Evolutionary conservation across 2,888 invertebrate species (phyloP), one percentile per base, ranked within the genome.

Genomic region (Drosophila meridionalis): DNA sequence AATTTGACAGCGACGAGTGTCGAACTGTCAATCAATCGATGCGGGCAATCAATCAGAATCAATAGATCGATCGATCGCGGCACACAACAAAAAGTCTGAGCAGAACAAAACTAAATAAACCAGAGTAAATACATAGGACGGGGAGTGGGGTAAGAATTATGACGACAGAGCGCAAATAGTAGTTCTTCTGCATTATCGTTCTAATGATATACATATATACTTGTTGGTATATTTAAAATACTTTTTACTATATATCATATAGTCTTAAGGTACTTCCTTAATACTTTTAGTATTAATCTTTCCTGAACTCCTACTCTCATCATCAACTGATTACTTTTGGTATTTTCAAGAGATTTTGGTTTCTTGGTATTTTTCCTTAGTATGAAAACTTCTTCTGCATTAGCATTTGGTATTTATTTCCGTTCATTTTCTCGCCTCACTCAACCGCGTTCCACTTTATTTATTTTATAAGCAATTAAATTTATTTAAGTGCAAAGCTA

Each of bases 1-100:
- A 80, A 80, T 90, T 83, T 92, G 92, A 92, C 93, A 92, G 92
- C 81, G 85, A 75, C 82, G 83, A 92, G 92, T 92, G 92, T 91
- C 89, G 87, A 89, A 73, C 92, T 92, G 92, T 75, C 80, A 72
- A 77, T 82, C 83, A 79, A 58, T 55, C 65, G 61, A 67, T 58
- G 38, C 53, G 53, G 38, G 70, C 80, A 72, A 77, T 82, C 83
- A 79, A 64, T 55, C 65, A 61, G 61, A 68, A 66, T 69, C 55
- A 55, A 67, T 70, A 63, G 76, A 59, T 38, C 63, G 60, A 70
- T 65, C 76, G 73, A 62, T 53, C 45, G 58, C 58, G 62, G 84
- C 71, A 68, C 30, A 77, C 58, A 73, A 86, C 69, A 79, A 82
- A 76, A 57, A 58, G 28, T 36, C 30, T 43, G n/a, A 48, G 30